A percentile compares a stretch with the other conserved stretches of the same genome.
These are phyloP conservation scores for Dioctria rufipes DNA, from an alignment of 2,888 invertebrate species.

Conservation along the genomic window DNA sequence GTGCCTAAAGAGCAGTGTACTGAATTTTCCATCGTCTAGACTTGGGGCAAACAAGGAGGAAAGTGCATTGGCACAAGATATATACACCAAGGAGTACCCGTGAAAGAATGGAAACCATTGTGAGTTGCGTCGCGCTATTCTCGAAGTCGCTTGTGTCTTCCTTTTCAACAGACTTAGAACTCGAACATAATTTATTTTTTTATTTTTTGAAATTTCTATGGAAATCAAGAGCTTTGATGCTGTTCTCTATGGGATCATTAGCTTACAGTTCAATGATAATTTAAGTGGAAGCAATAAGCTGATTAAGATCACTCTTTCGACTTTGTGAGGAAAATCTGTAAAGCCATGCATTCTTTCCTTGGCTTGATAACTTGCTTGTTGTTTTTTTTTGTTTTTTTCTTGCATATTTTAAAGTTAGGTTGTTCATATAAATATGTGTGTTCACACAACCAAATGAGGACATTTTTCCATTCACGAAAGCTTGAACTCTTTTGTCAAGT, in stretches of 20 bases:
- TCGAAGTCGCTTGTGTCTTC: constrained; percentile 28
- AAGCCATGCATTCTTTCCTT: neutral
- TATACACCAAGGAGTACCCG: constrained; percentile 41
- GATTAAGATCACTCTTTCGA: constrained; percentile 39
- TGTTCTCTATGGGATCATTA: constrained; percentile 30
- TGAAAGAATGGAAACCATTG: constrained; percentile 49
- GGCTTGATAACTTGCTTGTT: neutral
- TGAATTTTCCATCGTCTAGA: constrained; percentile 58
- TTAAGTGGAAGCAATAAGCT: constrained; percentile 48
- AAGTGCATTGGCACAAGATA: constrained; percentile 55
- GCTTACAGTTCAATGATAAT: constrained; percentile 50
- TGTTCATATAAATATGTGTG: too few relatives aligned
- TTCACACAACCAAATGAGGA: too few relatives aligned
- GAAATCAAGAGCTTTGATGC: constrained; percentile 48
- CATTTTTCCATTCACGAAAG: neutral
- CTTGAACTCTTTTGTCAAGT: constrained; percentile 32
- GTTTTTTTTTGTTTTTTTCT: neutral
- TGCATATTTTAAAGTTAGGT: neutral
- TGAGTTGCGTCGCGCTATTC: constrained; percentile 46
- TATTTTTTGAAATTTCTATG: constrained; percentile 29
- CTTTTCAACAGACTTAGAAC: constrained; percentile 34
- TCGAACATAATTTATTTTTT: constrained; percentile 25
- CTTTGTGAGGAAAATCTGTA: neutral
- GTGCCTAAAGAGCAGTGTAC: constrained; percentile 50
- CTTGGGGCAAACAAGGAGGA: constrained; percentile 56